These are phyloP conservation scores for Neoaliturus tenellus DNA, from an alignment of 2,888 invertebrate species.

Conservation along the genomic window DNA sequence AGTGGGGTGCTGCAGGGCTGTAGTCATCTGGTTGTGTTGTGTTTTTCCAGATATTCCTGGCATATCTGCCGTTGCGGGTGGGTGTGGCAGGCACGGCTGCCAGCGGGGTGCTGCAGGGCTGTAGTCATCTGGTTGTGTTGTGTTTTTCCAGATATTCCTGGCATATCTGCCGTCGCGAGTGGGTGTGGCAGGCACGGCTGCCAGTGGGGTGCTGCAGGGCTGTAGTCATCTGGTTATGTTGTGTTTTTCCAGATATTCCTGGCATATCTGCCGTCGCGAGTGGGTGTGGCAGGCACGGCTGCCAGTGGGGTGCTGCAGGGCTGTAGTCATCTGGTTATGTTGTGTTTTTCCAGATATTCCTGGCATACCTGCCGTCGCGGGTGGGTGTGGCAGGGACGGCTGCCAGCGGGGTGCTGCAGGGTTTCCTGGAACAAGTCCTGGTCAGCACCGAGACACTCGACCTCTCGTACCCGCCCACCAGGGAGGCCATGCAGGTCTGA, in stretches of 20 bases:
- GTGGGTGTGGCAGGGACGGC: slow-evolving; percentile 76
- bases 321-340: no score
- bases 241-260: slow-evolving; percentile 78
- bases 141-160: no score
- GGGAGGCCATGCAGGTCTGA: slow-evolving; percentile 66
- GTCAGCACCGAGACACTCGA: slow-evolving; percentile 56
- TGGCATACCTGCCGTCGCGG: slow-evolving; percentile 81
- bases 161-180: no score
- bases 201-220: no score
- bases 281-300: slow-evolving; percentile 75
- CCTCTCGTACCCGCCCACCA: slow-evolving; percentile 61
- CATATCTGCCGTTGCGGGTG: no score
- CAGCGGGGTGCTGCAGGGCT: no score
- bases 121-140: no score
- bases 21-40: no score
- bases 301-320: slow-evolving; percentile 66
- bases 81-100: no score
- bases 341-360: slow-evolving; percentile 77
- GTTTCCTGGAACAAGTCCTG: slow-evolving; percentile 66
- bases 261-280: slow-evolving; percentile 81
- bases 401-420: slow-evolving; percentile 65
- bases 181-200: no score
- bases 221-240: no score
- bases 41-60: no score
- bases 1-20: slow-evolving; percentile 66